Evolutionary conservation across 1,140 invertebrate genomes (phyloP).

Genomic region (Lasaia peninsularis): DNA sequence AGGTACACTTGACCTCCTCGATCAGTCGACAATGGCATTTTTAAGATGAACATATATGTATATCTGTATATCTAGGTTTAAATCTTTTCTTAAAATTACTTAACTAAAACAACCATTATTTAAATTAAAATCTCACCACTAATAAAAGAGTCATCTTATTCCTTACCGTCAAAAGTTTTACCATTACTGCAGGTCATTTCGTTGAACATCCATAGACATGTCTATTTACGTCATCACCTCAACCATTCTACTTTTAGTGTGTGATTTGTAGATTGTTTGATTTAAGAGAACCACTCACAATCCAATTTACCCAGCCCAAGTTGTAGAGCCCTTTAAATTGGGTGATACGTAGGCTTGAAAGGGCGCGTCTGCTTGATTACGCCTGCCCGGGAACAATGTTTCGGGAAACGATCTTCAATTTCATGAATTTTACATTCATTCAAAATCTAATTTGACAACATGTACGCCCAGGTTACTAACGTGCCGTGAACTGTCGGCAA

Average conservation of each 20-base stretch:
- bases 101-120: too few species aligned
- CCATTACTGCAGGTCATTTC: too few species aligned
- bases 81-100: too few species aligned
- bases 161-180: too few species aligned
- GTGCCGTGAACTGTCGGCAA: background rate
- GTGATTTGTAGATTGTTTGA: constrained; percentile 14
- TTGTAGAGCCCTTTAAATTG: constrained; percentile 13
- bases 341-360: constrained; percentile 12
- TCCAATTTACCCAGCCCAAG: constrained; percentile 16
- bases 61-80: too few species aligned
- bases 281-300: constrained; percentile 14
- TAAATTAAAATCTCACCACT: too few species aligned
- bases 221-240: background rate
- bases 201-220: background rate
- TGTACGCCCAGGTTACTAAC: background rate
- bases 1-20: too few species aligned
- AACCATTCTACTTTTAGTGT: background rate
- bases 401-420: background rate
- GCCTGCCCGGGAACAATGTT: background rate
- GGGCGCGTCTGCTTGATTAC: background rate
- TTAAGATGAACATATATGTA: too few species aligned
- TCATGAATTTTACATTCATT: constrained; percentile 2
- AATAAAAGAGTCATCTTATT: too few species aligned
- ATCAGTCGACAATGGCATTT: too few species aligned
- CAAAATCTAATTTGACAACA: background rate